These are phyloP conservation scores for Crypturellus undulatus DNA, from an alignment of 2,113 vertebrate species.

Conservation along the genomic window DNA sequence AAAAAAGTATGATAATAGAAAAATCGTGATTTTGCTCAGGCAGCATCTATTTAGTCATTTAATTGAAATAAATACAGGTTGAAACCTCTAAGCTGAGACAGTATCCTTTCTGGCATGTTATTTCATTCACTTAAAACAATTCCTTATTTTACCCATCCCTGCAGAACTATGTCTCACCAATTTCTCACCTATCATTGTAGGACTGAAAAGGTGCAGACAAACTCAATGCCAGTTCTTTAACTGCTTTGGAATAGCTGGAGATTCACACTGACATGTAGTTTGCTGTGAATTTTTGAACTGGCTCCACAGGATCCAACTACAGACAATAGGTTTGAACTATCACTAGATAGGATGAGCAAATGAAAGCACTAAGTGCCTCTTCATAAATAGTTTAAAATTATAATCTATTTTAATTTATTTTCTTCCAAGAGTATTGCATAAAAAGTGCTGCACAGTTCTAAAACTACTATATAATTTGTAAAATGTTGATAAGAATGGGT, in stretches of 20 bases:
- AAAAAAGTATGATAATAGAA: background rate
- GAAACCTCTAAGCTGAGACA: background rate
- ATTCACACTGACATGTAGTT: background rate
- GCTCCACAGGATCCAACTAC: background rate
- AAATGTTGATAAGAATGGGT: background rate
- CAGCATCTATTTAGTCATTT: background rate
- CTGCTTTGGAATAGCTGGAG: background rate
- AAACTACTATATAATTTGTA: background rate
- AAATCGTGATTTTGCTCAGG: background rate
- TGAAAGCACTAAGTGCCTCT: fast-evolving
- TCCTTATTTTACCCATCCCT: background rate
- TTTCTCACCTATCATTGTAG: background rate
- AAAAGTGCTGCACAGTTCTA: background rate
- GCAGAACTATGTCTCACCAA: background rate
- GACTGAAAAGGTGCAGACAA: background rate
- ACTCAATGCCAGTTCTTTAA: background rate
- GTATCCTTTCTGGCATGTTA: background rate
- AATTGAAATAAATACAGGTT: background rate
- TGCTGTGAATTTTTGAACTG: background rate
- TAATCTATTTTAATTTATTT: background rate
- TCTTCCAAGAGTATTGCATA: background rate
- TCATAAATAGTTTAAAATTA: background rate
- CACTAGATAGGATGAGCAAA: background rate
- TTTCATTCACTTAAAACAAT: background rate
- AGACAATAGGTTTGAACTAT: background rate